Evolutionary conservation across 1,140 invertebrate genomes (phyloP), one percentile per base, ranked within the genome.

Genomic region (Radopholus similis): DNA sequence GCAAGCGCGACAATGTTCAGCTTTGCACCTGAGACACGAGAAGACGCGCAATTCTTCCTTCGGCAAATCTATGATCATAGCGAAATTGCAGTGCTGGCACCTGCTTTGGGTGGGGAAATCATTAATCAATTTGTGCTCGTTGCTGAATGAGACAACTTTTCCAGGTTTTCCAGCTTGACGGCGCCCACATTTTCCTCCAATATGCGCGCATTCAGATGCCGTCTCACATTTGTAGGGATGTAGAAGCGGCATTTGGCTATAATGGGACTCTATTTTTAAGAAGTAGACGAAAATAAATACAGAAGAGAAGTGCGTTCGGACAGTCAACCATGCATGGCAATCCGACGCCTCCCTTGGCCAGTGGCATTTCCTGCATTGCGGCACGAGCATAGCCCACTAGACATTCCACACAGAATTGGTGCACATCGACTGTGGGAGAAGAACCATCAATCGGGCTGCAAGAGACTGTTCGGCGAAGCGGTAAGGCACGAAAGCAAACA

Each of bases 61-160:
- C n/a, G 26, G 4, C 35, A 3, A 40, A 32, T 73, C 71, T 9
- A 73, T 67, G 23, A 57, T 55, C 4, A 74, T 56, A 13, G 38
- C 68, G 37, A 73, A 73, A 37, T 74, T 73, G 42, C 71, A 73
- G 28, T n/a, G n/a, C n/a, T n/a, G n/a, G n/a, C n/a, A n/a, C n/a
- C n/a, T n/a, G n/a, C n/a, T n/a, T n/a, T n/a, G n/a, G n/a, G n/a
- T n/a, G n/a, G n/a, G n/a, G n/a, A n/a, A n/a, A n/a, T n/a, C n/a
- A n/a, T n/a, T n/a, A n/a, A n/a, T n/a, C n/a, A n/a, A n/a, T n/a
- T n/a, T n/a, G n/a, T n/a, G n/a, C n/a, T n/a, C n/a, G n/a, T n/a
- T n/a, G n/a, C n/a, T n/a, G n/a, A n/a, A n/a, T n/a, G n/a, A n/a
- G n/a, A n/a, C 32, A n/a, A 70, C 68, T 66, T 1, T 35, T 70